phyloP scores from a whole-genome alignment of 1,140 invertebrate species.

The Saccostrea cuccullata region DNA sequence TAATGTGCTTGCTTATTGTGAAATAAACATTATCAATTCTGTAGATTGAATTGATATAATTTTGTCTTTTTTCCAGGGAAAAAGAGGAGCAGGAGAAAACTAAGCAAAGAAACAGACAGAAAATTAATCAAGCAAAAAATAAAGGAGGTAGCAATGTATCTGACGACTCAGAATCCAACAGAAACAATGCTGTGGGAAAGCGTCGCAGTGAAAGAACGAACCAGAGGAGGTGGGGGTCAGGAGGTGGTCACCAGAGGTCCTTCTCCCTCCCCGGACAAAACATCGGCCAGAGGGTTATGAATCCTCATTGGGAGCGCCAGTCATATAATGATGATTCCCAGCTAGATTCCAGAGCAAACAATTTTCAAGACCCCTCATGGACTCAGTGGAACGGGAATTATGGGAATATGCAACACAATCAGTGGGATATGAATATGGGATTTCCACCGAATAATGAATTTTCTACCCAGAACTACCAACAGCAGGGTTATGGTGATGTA shows the following conservation, averaged over 20 bases:
- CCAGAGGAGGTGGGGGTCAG: neutral
- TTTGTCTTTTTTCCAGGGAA: slow-evolving; percentile 35
- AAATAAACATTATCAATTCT: no score
- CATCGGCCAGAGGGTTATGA: neutral
- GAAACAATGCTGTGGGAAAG: neutral
- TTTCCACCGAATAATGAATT: neutral
- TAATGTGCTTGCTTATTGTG: no score
- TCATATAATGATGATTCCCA: slow-evolving; percentile 8
- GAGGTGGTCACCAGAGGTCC: slow-evolving; percentile 44
- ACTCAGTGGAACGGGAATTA: neutral
- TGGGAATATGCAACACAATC: neutral
- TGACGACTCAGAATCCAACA: slow-evolving; percentile 40
- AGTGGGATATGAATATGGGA: slow-evolving; percentile 11
- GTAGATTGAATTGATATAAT: neutral
- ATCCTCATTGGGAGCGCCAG: neutral
- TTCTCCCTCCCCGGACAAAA: slow-evolving; percentile 39
- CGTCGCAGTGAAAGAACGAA: neutral
- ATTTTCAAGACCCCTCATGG: neutral
- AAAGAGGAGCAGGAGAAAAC: slow-evolving; percentile 37
- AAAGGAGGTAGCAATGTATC: slow-evolving; percentile 29
- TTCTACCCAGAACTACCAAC: neutral
- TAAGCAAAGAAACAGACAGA: neutral
- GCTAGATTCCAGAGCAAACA: neutral
- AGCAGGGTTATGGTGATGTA: neutral
- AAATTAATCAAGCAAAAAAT: neutral